Evolutionary conservation across 2,797 vertebrate species (phyloP), one percentile per base, ranked within the genome.

Genomic region (Spatula versicolor): DNA sequence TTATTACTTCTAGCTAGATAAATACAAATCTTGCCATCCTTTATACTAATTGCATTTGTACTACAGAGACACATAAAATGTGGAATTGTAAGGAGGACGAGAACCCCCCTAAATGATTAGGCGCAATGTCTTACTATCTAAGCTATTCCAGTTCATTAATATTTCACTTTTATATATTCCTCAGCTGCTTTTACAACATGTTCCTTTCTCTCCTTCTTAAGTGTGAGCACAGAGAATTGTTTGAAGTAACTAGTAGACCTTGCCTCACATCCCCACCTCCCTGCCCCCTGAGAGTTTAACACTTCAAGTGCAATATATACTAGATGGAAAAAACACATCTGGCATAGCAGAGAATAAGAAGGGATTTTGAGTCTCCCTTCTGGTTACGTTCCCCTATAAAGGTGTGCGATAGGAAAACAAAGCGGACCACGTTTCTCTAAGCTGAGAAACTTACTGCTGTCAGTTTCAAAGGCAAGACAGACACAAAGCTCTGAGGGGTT

Each of bases 121-220:
- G 72, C 1, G 10, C 76, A 55, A 92, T 1, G 33, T 86, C 93
- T 97, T 60, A 86, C 93, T 89, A 86, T 79, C 81, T 76, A 52
- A 95, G 96, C 94, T 94, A 93, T 95, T 95, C 87, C 82, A 86
- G 73, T 83, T 95, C 94, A 96, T 97, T 97, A 97, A 97, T 97
- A 96, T 97, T 97, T 97, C 96, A 95, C 96, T 96, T 96, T 95
- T 87, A 97, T 96, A 96, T 94, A 97, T 96, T 94, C 91, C 88
- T 95, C 88, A 74, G 89, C 94, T 88, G 88, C 84, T 95, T 94
- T 95, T 93, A 95, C 94, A 96, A 80, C 79, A 68, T 96, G 95
- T 79, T 96, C 78, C 62, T 92, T 94, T 96, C 92, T 92, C 60
- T 83, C 82, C 91, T 74, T 95, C 93, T 93, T 96, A 97, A 96